Evolutionary conservation across 1,140 invertebrate genomes (phyloP).

Genomic region (Monomorium pharaonis): DNA sequence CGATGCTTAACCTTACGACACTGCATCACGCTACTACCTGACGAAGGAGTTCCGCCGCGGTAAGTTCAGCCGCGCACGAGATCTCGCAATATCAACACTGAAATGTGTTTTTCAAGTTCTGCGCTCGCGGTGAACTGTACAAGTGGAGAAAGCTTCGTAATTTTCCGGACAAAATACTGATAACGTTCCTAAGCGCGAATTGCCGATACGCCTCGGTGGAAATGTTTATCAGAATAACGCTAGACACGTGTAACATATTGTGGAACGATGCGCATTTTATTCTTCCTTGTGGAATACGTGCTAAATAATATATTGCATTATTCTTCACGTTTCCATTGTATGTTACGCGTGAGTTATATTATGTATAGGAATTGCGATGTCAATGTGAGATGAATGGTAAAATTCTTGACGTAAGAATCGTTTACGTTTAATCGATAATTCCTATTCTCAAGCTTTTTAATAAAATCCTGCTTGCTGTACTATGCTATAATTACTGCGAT

Average conservation of each 20-base stretch:
- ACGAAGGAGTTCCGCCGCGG: conserved; percentile 2
- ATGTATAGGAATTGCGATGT: neutral
- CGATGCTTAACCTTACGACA: conserved; percentile 72
- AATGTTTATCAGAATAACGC: neutral
- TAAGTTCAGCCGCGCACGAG: conserved; percentile 67
- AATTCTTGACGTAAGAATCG: neutral
- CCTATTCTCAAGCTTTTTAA: conserved; percentile 26
- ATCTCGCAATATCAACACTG: conserved; percentile 64
- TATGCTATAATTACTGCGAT: conserved; percentile 48
- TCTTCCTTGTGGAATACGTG: neutral
- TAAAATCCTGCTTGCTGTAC: conserved; percentile 11
- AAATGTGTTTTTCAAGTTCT: conserved; percentile 59
- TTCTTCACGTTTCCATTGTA: neutral
- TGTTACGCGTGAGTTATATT: neutral
- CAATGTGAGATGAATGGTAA: neutral
- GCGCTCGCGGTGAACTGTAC: conserved; percentile 19
- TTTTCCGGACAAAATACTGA: neutral
- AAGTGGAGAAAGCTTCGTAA: neutral
- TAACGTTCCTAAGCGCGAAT: conserved; percentile 2
- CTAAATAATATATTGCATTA: neutral
- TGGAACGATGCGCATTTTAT: neutral
- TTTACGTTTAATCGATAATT: neutral
- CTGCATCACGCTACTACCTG: conserved; percentile 65
- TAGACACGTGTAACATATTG: neutral
- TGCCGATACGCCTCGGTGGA: neutral